A percentile compares a stretch with the other conserved stretches of the same genome.
phyloP scores from a whole-genome alignment of 2,113 vertebrate species.

The Xyliphius kryptos region DNA sequence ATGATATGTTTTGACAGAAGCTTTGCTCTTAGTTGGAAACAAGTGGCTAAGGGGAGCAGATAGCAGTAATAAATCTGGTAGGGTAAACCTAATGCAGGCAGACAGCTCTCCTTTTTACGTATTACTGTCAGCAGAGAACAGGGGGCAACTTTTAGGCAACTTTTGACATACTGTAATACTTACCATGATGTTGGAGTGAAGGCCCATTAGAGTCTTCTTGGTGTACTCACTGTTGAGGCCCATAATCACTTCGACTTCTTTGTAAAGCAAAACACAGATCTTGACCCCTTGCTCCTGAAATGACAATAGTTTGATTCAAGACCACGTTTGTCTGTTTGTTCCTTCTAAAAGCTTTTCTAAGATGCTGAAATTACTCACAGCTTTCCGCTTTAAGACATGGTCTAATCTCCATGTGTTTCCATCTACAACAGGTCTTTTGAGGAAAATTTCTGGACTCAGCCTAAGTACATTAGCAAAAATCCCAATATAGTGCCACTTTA shows the following conservation, averaged over 20 bases:
- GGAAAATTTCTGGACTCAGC: constrained; percentile 49
- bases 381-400: constrained; percentile 45
- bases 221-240: constrained; percentile 52
- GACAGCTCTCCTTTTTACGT: constrained; percentile 26
- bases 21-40: constrained; percentile 28
- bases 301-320: neutral
- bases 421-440: constrained; percentile 46
- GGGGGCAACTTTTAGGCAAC: constrained; percentile 18
- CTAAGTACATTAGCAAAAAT: constrained; percentile 22
- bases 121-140: constrained; percentile 20
- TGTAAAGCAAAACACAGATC: constrained; percentile 48
- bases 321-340: neutral
- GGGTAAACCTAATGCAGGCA: constrained; percentile 9
- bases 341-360: neutral
- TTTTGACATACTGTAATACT: constrained; percentile 35
- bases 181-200: constrained; percentile 51
- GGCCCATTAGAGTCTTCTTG: constrained; percentile 48
- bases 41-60: constrained; percentile 1
- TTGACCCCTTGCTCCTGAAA: constrained; percentile 45
- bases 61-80: constrained; percentile 3
- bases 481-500: too few species aligned
- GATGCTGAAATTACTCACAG: constrained; percentile 33
- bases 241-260: constrained; percentile 47
- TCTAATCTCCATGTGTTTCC: constrained; percentile 50
- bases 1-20: constrained; percentile 36